A percentile compares a stretch with the other conserved stretches of the same genome.
These are phyloP conservation scores for Cerceris rybyensis DNA, from an alignment of 2,888 invertebrate species.

Conservation along the genomic window DNA sequence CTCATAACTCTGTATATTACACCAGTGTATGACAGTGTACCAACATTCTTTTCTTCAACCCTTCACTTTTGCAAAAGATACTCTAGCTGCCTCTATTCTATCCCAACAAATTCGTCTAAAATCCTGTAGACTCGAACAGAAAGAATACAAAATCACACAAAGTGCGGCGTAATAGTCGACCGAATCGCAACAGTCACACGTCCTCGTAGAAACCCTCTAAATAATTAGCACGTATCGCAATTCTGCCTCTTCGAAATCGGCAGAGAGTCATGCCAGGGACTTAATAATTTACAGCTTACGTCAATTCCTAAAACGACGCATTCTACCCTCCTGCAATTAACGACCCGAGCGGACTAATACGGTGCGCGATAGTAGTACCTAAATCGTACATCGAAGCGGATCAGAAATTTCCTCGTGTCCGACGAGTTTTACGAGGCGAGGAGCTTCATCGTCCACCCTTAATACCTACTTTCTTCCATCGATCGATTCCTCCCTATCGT, in stretches of 20 bases:
- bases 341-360: slow-evolving; percentile 10
- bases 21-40: no score
- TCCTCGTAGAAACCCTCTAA: slow-evolving; percentile 20
- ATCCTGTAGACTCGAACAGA: background rate
- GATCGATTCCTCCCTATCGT: slow-evolving; percentile 39
- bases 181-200: slow-evolving; percentile 10
- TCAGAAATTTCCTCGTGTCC: slow-evolving; percentile 32
- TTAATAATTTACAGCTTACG: slow-evolving; percentile 34
- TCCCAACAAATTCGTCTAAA: no score
- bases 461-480: slow-evolving; percentile 35
- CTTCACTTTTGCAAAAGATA: no score
- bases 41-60: no score
- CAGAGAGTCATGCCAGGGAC: slow-evolving; percentile 14
- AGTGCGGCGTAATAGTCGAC: background rate
- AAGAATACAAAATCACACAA: background rate
- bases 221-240: slow-evolving; percentile 20
- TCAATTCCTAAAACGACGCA: slow-evolving; percentile 17
- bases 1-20: no score
- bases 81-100: no score
- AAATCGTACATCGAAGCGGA: slow-evolving; percentile 36
- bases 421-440: slow-evolving; percentile 23
- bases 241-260: slow-evolving; percentile 28
- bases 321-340: slow-evolving; percentile 30
- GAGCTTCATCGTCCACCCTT: slow-evolving; percentile 31
- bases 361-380: slow-evolving; percentile 1